Base-by-base conservation (phyloP, 2,888 invertebrate species). In the Polietes domitor region DNA sequence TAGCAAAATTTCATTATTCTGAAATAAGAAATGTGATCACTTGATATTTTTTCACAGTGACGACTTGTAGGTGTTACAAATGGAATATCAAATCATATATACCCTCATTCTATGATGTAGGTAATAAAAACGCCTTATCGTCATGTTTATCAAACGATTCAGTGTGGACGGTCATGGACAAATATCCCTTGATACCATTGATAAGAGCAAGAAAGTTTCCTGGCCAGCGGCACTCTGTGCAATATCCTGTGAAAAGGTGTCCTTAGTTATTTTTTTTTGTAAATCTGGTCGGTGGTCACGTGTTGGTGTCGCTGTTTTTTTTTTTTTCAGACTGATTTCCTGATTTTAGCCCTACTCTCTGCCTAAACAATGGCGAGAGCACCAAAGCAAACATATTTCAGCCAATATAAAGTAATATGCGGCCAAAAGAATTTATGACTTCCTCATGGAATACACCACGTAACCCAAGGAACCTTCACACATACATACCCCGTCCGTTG, bases 341-440 rank as follows among this genome's bases (percentile, higher is more conserved):
- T 81, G 78, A 81, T 81, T 76, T 72, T 43, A 75, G 4, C 4
- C 24, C 9, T 24, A 15, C 17, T 24, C 24, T 15, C 15, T 15
- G 26, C 58, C 15, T 26, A 17, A 72, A 65, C 58, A 81, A 76
- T 55, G 58, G 41, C 50, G 43, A 43, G 2, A 72, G 19, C 63
- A 19, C 41, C 37, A 21, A n/a, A 50, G 41, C 41, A 76, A 58
- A 43, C 55, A 80, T 32, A 37, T 55, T 53, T 55, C 61, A 63
- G 61, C 63, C 63, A 75, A 75, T 75, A 70, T 63, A 58, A 50
- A 63, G 63, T 63, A 63, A 61, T 85, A 74, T 81, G 75, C 81
- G 80, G 77, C 65, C 71, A 50, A 80, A 83, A 79, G 82, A 86
- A 87, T 87, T 87, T 87, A 87, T 85, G 85, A 87, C 87, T 87